Conservation (phyloP, 2,797 vertebrate genomes). For the Microchirus variegatus region DNA sequence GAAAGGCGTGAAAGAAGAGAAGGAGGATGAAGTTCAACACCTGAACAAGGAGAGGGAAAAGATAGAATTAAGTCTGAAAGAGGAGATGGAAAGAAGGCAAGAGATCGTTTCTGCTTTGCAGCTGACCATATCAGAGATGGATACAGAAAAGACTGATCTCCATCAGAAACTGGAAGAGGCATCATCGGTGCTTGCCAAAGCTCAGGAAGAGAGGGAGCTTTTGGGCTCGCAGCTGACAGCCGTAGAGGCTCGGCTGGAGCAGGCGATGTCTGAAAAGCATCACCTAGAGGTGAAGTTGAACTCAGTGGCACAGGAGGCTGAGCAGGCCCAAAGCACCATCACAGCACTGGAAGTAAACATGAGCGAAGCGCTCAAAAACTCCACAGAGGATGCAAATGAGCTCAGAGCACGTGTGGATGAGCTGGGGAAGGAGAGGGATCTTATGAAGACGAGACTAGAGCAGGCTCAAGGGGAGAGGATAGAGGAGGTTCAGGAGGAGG, state of each 20-base stretch:
- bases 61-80: constrained; percentile 69
- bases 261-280: constrained; percentile 72
- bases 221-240: constrained; percentile 62
- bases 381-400: constrained; percentile 74
- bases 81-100: constrained; percentile 60
- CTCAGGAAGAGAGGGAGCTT: constrained; percentile 67
- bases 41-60: constrained; percentile 52
- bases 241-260: constrained; percentile 76
- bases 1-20: constrained; percentile 45
- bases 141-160: constrained; percentile 72
- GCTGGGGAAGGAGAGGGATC: constrained; percentile 71
- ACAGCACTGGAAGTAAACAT: constrained; percentile 73
- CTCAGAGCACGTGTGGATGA: constrained; percentile 72
- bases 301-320: constrained; percentile 72
- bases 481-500: constrained; percentile 75
- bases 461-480: constrained; percentile 51
- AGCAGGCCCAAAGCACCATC: constrained; percentile 57
- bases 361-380: constrained; percentile 37
- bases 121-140: constrained; percentile 67
- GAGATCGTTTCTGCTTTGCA: constrained; percentile 67
- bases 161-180: constrained; percentile 77
- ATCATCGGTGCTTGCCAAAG: constrained; percentile 59
- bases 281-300: constrained; percentile 64
- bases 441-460: constrained; percentile 76
- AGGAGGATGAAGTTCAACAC: constrained; percentile 34